Evolutionary conservation across 2,888 invertebrate genomes (phyloP), one percentile per base, ranked within the genome.

Genomic region (Emesis castigata): DNA sequence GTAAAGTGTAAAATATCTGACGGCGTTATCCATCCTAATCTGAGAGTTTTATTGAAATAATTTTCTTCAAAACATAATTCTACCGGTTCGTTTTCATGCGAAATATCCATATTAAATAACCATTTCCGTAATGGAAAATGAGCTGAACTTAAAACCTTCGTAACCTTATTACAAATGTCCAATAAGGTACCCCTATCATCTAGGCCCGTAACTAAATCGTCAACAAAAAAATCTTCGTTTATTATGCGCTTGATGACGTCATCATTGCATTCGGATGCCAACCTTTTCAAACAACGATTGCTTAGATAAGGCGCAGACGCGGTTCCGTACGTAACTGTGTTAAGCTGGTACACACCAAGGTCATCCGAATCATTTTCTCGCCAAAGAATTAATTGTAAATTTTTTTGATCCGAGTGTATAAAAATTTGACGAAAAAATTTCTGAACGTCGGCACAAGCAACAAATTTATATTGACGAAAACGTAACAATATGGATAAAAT

Each of bases 21-120:
- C 31, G 65, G 31, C 31, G 65, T 31, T 14, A 65, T 65, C 29
- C 65, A 65, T 31, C 65, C 65, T n/a, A 31, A 31, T n/a, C 65
- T 34, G n/a, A 65, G 31, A 65, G 65, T 65, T 65, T 31, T 65
- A 31, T 11, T 39, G 8, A 39, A 39, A 39, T 6, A 39, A 39
- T 39, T 39, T 39, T 39, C 39, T 14, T 14, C 39, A 39, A 9
- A 39, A 39, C 39, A 39, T 39, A 39, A 39, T 39, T 39, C 39
- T 39, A 39, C 39, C 9, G 39, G 39, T 39, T 39, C 14, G 39
- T 39, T 39, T 7, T 14, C 14, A 9, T 14, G 39, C 11, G 14
- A 39, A 39, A 14, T 9, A 39, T 39, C 39, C 11, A 39, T 14
- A 39, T 39, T 39, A 39, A 39, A 39, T 39, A 39, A 39, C 39